Base-by-base conservation (phyloP, 2,888 invertebrate species). In the Amblyjoppa proteus region DNA sequence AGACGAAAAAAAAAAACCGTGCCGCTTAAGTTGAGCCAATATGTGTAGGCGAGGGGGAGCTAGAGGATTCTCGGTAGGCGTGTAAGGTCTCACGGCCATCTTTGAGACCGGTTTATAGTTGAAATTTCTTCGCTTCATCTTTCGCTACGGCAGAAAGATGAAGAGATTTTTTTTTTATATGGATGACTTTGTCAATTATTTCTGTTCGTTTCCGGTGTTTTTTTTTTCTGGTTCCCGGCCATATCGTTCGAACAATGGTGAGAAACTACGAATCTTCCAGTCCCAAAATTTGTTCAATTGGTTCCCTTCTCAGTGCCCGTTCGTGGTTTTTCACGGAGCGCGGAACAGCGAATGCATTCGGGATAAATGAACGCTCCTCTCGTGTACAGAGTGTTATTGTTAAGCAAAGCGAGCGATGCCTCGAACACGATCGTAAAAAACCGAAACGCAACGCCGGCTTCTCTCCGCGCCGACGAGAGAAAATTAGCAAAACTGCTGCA, bases 401-500 rank as follows among this genome's bases (percentile, higher is more conserved):
- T 68, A 70, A 74, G 25, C 75, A 11, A 25, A 76, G 83, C 66
- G 86, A 83, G 81, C 77, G 81, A 76, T 76, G 71, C 28, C 66
- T 68, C 79, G 45, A 79, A 79, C 16, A n/a, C 68, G 79, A 51
- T 83, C 85, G 86, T 84, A 84, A 86, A 87, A 87, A 87, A 73
- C 69, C 77, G 74, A 78, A 84, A 84, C 81, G 69, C 58, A 76
- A 83, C 73, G 49, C 31, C 45, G 45, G 56, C 28, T 58, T 31
- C 45, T 31, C 45, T 45, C 49, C 41, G 41, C 70, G 31, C 58
- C 61, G 56, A 69, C 56, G 74, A 75, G 88, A 88, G 87, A 88
- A 89, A 92, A 91, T 92, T 89, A 89, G 88, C 85, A 88, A 86
- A 90, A 89, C 86, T 88, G 87, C 89, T 87, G 88, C 90, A 90